Evolutionary conservation across 1,140 invertebrate species (phyloP).

Genomic region (Scaptomyza pallida): DNA sequence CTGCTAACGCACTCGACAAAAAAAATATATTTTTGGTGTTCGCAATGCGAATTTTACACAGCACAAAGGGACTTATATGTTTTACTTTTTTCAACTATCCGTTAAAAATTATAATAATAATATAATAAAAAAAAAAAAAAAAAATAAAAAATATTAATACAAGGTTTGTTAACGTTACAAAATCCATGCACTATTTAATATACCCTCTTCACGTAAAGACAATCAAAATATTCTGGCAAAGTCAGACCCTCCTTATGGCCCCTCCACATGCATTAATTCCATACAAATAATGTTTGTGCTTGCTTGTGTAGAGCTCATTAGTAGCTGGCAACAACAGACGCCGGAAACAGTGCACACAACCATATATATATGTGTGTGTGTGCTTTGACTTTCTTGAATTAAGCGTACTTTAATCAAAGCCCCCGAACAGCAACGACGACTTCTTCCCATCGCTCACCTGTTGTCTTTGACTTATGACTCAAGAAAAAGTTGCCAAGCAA

Average conservation of each 20-base stretch:
- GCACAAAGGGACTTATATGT: no score
- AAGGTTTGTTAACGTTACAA: no score
- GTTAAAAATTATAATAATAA: no score
- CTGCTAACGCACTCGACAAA: slow-evolving; percentile 26
- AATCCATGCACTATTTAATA: no score
- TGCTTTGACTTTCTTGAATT: slow-evolving; percentile 26
- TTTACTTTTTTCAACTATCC: no score
- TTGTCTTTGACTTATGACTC: slow-evolving; percentile 74
- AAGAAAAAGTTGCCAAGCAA: slow-evolving; percentile 74
- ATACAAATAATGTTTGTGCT: slow-evolving; percentile 79
- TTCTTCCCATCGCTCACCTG: slow-evolving; percentile 54
- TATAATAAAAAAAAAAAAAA: no score
- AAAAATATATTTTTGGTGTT: slow-evolving; percentile 22
- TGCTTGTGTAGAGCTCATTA: slow-evolving; percentile 79
- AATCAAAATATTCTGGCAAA: slow-evolving; percentile 7
- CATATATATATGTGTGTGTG: slow-evolving; percentile 23
- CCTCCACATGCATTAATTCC: slow-evolving; percentile 61
- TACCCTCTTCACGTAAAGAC: no score
- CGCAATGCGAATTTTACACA: not conserved
- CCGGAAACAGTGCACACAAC: slow-evolving; percentile 41
- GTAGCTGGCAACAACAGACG: slow-evolving; percentile 69
- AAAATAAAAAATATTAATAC: no score
- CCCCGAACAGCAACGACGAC: not conserved
- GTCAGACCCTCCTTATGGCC: slow-evolving; percentile 1
- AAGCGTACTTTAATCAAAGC: slow-evolving; percentile 53